Evolutionary conservation across 2,888 invertebrate species (phyloP), one percentile per base, ranked within the genome.

Genomic region (Elmis aenea): DNA sequence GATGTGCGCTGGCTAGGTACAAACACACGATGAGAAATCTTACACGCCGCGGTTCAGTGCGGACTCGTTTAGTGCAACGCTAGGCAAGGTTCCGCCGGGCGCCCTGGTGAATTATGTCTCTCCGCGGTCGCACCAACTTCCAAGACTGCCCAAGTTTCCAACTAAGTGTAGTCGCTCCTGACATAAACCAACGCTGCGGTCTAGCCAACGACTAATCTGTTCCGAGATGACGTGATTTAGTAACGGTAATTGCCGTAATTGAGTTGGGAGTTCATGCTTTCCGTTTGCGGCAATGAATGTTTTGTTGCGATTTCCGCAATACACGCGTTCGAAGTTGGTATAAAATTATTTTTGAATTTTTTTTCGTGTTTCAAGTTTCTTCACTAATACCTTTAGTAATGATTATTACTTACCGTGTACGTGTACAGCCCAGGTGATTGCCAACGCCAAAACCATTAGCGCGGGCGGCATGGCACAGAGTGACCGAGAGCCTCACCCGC

Each of bases 191-290:
- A 35, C 29, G 31, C 29, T 58, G 61, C 52, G 62, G 62, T 61
- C 55, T 52, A 58, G 52, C 57, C 50, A 58, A 59, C 60, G 59
- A 58, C 62, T 64, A 62, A 64, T 64, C 62, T 63, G 59, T 57
- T 59, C 53, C 59, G 48, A 56, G 55, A 61, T 58, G 59, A 59
- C 59, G 64, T 65, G 63, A 67, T 67, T 67, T 66, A 65, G 51
- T 56, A 49, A 57, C 55, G 59, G 60, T 62, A 62, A 62, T 63
- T 64, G 59, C 54, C 49, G 56, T 58, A 61, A 62, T 63, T 58
- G 59, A 59, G 40, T 40, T 47, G 21, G 38, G 43, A 52, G 51
- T 42, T 48, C 46, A 33, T 38, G 42, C 39, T 29, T 45, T 43
- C 35, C 24, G 41, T 33, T 28, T 40, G 37, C 26, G 33, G 31